Evolutionary conservation across 2,888 invertebrate species (phyloP).

Genomic region (Labia minor): DNA sequence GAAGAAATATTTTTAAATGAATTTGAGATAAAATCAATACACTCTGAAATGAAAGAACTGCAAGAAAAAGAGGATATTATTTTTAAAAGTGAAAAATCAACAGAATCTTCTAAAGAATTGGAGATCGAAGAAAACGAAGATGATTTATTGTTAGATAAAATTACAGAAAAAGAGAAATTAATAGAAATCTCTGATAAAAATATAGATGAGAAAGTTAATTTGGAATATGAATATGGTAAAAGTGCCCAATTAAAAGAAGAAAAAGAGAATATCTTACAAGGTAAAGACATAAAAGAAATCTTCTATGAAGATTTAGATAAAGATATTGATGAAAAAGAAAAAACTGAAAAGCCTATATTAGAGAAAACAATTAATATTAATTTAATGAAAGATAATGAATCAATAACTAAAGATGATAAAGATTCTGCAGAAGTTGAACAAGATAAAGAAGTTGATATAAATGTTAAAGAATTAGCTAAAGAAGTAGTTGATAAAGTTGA

Average conservation of each 20-base stretch:
- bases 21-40: too few relatives aligned
- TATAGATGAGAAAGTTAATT: background rate
- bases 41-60: background rate
- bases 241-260: background rate
- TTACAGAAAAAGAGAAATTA: background rate
- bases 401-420: background rate
- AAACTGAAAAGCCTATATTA: conserved; percentile 34
- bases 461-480: conserved; percentile 8
- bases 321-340: conserved; percentile 27
- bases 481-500: conserved; percentile 14
- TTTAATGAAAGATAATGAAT: background rate
- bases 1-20: too few relatives aligned
- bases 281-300: conserved; percentile 20
- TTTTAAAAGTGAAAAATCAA: too few relatives aligned
- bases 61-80: background rate
- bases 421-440: background rate
- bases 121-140: too few relatives aligned
- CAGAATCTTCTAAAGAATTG: too few relatives aligned
- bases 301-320: conserved; percentile 18
- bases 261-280: conserved; percentile 15
- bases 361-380: too few relatives aligned
- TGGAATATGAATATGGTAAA: background rate
- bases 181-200: background rate
- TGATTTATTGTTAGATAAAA: too few relatives aligned
- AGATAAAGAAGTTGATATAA: conserved; percentile 17